Evolutionary conservation across 2,888 invertebrate species (phyloP).

Genomic region (Cheilosia grossa): DNA sequence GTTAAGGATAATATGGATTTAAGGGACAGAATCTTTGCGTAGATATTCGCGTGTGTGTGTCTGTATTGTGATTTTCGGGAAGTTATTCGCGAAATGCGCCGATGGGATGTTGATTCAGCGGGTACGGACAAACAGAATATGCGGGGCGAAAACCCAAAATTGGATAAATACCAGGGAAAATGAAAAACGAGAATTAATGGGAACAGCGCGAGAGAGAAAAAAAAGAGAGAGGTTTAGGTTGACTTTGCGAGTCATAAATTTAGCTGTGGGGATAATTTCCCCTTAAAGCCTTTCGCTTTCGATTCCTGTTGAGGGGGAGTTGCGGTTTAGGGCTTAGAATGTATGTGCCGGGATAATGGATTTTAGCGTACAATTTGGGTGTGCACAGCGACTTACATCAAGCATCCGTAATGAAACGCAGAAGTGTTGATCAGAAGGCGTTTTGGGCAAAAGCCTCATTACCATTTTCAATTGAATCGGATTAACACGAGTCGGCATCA

Average conservation of each 20-base stretch:
- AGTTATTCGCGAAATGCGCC: slow-evolving; percentile 42
- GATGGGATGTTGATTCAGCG: slow-evolving; percentile 43
- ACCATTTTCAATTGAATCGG: too few species aligned
- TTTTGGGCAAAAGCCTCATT: too few species aligned
- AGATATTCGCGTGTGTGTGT: neutral
- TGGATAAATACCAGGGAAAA: slow-evolving; percentile 62
- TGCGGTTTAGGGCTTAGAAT: slow-evolving; percentile 12
- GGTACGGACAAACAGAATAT: neutral
- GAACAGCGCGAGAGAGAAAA: neutral
- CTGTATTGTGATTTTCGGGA: slow-evolving; percentile 41
- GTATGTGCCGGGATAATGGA: slow-evolving; percentile 27
- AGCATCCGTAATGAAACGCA: too few species aligned
- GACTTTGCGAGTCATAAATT: slow-evolving; percentile 56
- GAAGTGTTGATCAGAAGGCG: too few species aligned
- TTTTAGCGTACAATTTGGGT: neutral
- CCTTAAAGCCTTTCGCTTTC: slow-evolving; percentile 9
- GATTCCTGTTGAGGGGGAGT: too few species aligned
- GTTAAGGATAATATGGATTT: slow-evolving; percentile 31
- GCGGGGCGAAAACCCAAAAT: slow-evolving; percentile 31
- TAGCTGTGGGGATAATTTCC: slow-evolving; percentile 28
- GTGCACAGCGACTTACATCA: too few species aligned
- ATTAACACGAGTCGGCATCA: too few species aligned
- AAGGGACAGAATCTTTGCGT: neutral
- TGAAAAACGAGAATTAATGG: slow-evolving; percentile 56
- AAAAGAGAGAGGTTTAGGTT: neutral